A percentile compares a stretch with the other conserved stretches of the same genome.
phyloP scores from a whole-genome alignment of 2,888 invertebrate species.

The Nezara viridula region DNA sequence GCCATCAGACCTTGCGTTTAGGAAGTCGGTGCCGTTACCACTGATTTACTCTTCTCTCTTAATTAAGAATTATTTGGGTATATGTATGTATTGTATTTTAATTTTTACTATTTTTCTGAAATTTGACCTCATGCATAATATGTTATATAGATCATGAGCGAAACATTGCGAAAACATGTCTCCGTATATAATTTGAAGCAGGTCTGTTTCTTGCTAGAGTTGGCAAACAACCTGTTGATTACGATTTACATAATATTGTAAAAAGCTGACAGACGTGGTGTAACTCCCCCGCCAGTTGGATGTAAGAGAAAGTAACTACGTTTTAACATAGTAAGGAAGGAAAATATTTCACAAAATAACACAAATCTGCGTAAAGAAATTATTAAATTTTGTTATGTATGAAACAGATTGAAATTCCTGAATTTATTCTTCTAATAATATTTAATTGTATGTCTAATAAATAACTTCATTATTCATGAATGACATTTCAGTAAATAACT shows the following conservation, averaged over 20 bases:
- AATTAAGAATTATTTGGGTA: no score
- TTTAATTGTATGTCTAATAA: neutral
- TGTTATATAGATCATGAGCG: neutral
- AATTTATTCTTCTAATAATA: neutral
- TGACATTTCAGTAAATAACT: no score
- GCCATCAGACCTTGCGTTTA: no score
- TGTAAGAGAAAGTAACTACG: neutral
- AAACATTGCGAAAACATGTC: neutral
- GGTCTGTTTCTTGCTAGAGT: neutral
- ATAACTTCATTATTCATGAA: no score
- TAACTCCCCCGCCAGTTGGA: neutral
- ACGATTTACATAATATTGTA: conserved; percentile 34
- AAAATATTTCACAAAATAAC: neutral
- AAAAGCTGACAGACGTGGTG: conserved; percentile 18
- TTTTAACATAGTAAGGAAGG: neutral
- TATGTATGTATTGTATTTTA: no score
- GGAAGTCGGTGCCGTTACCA: no score
- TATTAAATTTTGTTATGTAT: neutral
- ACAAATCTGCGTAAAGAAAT: neutral
- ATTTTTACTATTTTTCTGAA: no score
- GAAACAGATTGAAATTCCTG: neutral
- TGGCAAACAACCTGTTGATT: neutral
- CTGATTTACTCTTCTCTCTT: no score
- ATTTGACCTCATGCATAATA: neutral
- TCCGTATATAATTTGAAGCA: neutral